phyloP scores from a whole-genome alignment of 64 coral and sea anemone species.

The Astreopora myriophthalma region DNA sequence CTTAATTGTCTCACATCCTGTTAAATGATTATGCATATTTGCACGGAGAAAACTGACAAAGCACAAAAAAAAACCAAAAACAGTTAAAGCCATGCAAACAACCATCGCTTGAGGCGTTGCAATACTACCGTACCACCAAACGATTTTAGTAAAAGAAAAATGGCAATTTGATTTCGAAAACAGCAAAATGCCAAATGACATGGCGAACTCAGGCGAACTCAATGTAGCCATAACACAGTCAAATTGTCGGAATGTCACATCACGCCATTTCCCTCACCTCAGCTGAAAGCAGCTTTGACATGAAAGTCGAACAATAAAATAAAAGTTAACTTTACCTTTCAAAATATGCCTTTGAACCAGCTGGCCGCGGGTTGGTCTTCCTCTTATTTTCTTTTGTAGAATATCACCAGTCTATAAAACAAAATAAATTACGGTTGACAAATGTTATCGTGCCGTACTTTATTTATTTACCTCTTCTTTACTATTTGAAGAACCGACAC shows the following conservation, averaged over 20 bases:
- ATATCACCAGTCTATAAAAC: constrained; percentile 88
- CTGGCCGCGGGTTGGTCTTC: constrained; percentile 82
- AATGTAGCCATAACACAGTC: neutral
- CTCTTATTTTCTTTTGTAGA: constrained; percentile 94
- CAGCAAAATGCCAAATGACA: neutral
- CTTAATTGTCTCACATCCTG: neutral
- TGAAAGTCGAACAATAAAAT: neutral
- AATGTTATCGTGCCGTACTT: constrained; percentile 41
- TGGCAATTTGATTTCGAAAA: neutral
- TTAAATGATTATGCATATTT: neutral
- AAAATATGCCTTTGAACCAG: constrained; percentile 95
- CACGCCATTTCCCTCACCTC: neutral
- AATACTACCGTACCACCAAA: neutral
- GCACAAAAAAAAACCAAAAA: neutral
- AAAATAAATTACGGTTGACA: constrained; percentile 19
- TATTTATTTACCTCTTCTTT: constrained; percentile 46
- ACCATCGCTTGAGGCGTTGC: neutral
- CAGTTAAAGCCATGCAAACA: neutral
- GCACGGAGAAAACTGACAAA: neutral
- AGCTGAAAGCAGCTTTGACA: neutral
- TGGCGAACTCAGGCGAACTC: neutral
- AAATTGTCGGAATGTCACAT: neutral
- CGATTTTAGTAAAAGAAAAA: neutral
- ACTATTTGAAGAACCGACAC: constrained; percentile 8
- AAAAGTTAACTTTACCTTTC: constrained; percentile 68